These are phyloP conservation scores for Melieria picta DNA, from an alignment of 2,888 invertebrate species.

Conservation along the genomic window DNA sequence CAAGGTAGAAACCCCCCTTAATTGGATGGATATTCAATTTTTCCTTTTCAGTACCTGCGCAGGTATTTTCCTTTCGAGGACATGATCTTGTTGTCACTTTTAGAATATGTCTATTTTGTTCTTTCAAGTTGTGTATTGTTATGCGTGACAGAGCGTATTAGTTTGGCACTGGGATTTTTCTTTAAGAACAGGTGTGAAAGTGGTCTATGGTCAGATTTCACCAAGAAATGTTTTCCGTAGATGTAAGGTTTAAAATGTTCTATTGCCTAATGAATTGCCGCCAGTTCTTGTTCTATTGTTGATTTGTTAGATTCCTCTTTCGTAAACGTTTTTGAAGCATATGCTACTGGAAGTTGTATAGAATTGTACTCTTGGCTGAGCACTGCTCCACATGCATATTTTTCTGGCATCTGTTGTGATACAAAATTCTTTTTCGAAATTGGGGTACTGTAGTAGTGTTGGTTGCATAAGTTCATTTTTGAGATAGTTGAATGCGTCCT, in stretches of 20 bases:
- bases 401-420: conserved; percentile 41
- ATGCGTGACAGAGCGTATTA: conserved; percentile 37
- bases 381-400: conserved; percentile 40
- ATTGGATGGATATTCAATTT: not conserved
- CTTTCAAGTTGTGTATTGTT: conserved; percentile 6
- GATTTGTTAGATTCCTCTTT: conserved; percentile 46
- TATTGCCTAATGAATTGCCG: conserved; percentile 45
- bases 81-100: conserved; percentile 41
- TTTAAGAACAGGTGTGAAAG: conserved; percentile 46
- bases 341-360: conserved; percentile 36
- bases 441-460: conserved; percentile 33
- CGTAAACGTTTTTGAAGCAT: conserved; percentile 42
- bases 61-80: conserved; percentile 35
- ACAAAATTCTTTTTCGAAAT: conserved; percentile 34
- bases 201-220: conserved; percentile 45
- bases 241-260: conserved; percentile 38
- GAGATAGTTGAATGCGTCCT: conserved; percentile 24
- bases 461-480: conserved; percentile 14
- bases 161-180: conserved; percentile 44
- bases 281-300: conserved; percentile 45
- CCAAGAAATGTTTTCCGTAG: conserved; percentile 40
- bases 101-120: conserved; percentile 1
- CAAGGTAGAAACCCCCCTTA: no score
- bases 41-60: not conserved
- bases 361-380: conserved; percentile 36